Percentiles rank a stretch among this genome's conserved stretches.
These are phyloP conservation scores for Cosmia trapezina DNA, from an alignment of 2,888 invertebrate genomes.

Conservation along the genomic window DNA sequence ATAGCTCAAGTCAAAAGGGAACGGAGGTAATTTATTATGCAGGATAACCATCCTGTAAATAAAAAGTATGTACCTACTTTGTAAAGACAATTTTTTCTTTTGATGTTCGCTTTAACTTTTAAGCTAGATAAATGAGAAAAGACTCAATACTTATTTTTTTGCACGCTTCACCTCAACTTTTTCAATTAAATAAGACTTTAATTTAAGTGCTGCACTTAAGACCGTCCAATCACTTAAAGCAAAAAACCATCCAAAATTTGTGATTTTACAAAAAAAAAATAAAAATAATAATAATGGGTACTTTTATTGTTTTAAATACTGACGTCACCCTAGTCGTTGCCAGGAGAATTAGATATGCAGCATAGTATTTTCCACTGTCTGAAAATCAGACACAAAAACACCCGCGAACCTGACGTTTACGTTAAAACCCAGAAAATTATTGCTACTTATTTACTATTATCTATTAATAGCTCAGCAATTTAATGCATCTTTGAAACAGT, in stretches of 20 bases:
- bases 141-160: neutral
- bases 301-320: neutral
- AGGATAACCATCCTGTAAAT: conserved; percentile 19
- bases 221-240: neutral
- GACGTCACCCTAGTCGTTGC: neutral
- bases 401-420: no score
- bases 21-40: conserved; percentile 35
- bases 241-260: neutral
- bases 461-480: neutral
- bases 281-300: no score
- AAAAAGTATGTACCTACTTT: neutral
- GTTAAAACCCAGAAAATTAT: neutral
- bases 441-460: neutral
- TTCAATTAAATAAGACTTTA: neutral
- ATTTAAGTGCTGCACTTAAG: neutral
- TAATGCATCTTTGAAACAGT: neutral
- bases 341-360: no score
- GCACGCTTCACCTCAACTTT: neutral
- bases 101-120: conserved; percentile 7
- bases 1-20: conserved; percentile 30
- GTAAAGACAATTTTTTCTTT: neutral
- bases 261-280: neutral
- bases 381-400: no score
- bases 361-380: neutral
- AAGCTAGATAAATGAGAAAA: conserved; percentile 25